phyloP scores from a whole-genome alignment of 2,888 invertebrate genomes.

The Lathronympha strigana region DNA sequence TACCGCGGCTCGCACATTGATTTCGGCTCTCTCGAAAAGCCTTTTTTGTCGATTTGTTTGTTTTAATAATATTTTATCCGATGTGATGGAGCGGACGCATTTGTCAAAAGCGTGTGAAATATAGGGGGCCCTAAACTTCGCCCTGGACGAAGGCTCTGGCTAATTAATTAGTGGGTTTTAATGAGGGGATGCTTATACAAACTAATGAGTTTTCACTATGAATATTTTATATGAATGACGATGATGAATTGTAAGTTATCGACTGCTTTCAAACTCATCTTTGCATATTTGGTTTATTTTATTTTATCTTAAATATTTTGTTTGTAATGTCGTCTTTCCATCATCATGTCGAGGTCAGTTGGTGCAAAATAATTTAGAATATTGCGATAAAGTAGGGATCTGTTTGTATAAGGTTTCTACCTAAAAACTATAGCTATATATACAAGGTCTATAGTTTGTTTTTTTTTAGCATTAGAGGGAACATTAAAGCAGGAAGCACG shows the following conservation, averaged over 20 bases:
- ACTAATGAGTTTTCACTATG: conserved; percentile 60
- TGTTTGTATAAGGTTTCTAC: no score
- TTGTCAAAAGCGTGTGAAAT: conserved; percentile 79
- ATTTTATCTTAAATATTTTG: neutral
- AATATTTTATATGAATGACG: conserved; percentile 36
- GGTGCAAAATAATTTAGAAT: no score
- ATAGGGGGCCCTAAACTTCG: conserved; percentile 59
- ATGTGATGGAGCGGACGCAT: conserved; percentile 81
- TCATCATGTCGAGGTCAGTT: neutral
- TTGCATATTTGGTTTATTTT: neutral
- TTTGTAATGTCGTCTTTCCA: neutral
- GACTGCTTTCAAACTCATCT: conserved; percentile 18
- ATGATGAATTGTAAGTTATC: conserved; percentile 33
- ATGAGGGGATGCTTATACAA: conserved; percentile 62
- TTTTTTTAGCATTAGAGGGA: no score
- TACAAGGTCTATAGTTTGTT: no score
- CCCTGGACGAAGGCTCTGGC: conserved; percentile 64
- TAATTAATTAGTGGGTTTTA: conserved; percentile 79
- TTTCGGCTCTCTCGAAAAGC: conserved; percentile 82
- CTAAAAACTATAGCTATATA: no score
- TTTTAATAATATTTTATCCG: conserved; percentile 84
- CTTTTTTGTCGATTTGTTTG: conserved; percentile 83
- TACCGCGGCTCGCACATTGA: conserved; percentile 81
- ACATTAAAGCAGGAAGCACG: no score
- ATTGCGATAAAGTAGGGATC: no score